Evolutionary conservation across 2,113 vertebrate species (phyloP).

Genomic region (Vidua macroura): DNA sequence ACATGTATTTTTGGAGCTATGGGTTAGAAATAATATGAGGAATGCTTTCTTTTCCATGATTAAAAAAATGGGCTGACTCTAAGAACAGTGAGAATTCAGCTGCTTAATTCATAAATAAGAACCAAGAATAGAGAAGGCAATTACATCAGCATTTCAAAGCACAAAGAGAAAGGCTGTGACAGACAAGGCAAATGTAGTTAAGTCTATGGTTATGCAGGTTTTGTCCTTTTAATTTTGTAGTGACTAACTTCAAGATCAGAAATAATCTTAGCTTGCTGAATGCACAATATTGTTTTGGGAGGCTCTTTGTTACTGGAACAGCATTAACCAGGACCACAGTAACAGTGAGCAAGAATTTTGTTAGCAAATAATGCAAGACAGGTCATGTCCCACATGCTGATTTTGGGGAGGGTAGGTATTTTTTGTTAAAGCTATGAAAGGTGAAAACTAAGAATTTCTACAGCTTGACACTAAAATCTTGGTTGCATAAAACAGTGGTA

Average conservation of each 20-base stretch:
- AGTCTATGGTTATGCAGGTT: fast-evolving
- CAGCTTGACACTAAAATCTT: not conserved
- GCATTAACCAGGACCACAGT: not conserved
- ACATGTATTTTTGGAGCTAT: not conserved
- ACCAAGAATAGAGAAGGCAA: not conserved
- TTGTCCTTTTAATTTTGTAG: not conserved
- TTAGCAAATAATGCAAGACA: not conserved
- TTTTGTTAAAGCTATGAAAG: not conserved
- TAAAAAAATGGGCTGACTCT: not conserved
- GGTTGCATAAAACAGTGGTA: not conserved
- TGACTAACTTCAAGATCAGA: not conserved
- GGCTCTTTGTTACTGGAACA: not conserved
- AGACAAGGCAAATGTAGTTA: not conserved
- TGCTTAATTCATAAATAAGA: not conserved
- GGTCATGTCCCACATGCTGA: not conserved
- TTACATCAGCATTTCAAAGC: not conserved
- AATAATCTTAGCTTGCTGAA: not conserved
- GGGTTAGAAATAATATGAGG: not conserved
- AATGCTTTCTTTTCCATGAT: not conserved
- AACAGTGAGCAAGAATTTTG: not conserved
- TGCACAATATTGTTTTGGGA: not conserved
- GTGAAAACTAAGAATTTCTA: not conserved
- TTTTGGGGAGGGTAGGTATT: not conserved
- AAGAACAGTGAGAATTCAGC: not conserved
- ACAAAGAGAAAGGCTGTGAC: not conserved